Evolutionary conservation across 2,113 vertebrate species (phyloP).

Genomic region (Crypturellus undulatus): DNA sequence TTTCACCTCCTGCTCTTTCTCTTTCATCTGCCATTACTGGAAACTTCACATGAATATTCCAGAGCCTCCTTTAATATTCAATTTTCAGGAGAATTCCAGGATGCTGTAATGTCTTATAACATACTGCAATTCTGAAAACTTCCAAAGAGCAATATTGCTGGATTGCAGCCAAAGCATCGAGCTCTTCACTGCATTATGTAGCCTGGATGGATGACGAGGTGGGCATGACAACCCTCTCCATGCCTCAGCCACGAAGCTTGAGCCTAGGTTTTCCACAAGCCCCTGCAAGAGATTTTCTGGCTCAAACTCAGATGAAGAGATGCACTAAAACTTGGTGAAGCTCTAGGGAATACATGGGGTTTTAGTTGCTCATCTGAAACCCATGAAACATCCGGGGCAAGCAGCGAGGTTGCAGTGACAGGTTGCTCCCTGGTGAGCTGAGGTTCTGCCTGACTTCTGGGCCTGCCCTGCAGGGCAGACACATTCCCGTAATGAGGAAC

Average conservation of each 20-base stretch:
- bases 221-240: not conserved
- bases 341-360: accelerated
- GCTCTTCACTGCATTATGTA: not conserved
- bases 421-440: not conserved
- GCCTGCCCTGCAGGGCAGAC: accelerated
- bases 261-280: not conserved
- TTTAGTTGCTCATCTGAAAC: not conserved
- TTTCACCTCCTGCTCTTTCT: not conserved
- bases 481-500: not conserved
- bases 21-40: not conserved
- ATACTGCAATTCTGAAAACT: not conserved
- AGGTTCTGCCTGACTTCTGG: accelerated
- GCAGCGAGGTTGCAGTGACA: not conserved
- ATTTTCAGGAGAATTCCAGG: slow-evolving; percentile 40
- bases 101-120: not conserved
- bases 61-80: slow-evolving; percentile 40
- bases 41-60: slow-evolving; percentile 28
- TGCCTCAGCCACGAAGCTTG: not conserved
- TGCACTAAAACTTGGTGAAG: not conserved
- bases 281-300: not conserved
- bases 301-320: not conserved
- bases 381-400: accelerated
- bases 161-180: not conserved
- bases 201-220: not conserved
- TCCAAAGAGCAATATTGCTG: slow-evolving; percentile 20